Evolutionary conservation across 2,888 invertebrate species (phyloP).

Genomic region (Hedya salicella): DNA sequence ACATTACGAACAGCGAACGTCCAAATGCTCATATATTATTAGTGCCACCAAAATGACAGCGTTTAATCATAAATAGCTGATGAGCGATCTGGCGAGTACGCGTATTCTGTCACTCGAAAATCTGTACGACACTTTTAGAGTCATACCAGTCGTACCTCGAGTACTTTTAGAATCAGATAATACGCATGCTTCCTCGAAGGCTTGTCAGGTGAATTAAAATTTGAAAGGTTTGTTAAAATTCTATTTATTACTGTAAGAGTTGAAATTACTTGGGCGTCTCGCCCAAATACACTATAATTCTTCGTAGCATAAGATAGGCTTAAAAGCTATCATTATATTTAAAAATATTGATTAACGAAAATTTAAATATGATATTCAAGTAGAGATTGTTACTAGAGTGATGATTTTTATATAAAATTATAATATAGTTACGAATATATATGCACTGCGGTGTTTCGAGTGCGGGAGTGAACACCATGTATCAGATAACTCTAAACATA

Average conservation of each 20-base stretch:
- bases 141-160: too few relatives aligned
- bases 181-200: slow-evolving; percentile 4
- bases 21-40: slow-evolving; percentile 48
- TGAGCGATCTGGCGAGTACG: neutral
- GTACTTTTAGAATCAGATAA: slow-evolving; percentile 14
- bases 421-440: slow-evolving; percentile 63
- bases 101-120: slow-evolving; percentile 10
- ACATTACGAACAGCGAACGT: too few relatives aligned
- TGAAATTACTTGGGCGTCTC: slow-evolving; percentile 50
- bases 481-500: slow-evolving; percentile 49
- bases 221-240: slow-evolving; percentile 64
- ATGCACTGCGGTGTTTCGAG: slow-evolving; percentile 61
- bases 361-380: slow-evolving; percentile 78
- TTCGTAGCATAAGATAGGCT: slow-evolving; percentile 80
- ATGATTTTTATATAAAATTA: slow-evolving; percentile 80
- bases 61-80: slow-evolving; percentile 5
- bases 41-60: slow-evolving; percentile 35
- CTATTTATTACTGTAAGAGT: slow-evolving; percentile 59
- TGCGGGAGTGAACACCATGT: slow-evolving; percentile 64
- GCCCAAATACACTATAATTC: slow-evolving; percentile 70
- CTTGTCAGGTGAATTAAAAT: slow-evolving; percentile 39
- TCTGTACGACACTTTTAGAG: too few relatives aligned
- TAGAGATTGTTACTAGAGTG: slow-evolving; percentile 84
- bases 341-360: slow-evolving; percentile 76
- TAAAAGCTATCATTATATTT: slow-evolving; percentile 75